These are phyloP conservation scores for Mamestra brassicae DNA, from an alignment of 2,888 invertebrate genomes.

Conservation along the genomic window DNA sequence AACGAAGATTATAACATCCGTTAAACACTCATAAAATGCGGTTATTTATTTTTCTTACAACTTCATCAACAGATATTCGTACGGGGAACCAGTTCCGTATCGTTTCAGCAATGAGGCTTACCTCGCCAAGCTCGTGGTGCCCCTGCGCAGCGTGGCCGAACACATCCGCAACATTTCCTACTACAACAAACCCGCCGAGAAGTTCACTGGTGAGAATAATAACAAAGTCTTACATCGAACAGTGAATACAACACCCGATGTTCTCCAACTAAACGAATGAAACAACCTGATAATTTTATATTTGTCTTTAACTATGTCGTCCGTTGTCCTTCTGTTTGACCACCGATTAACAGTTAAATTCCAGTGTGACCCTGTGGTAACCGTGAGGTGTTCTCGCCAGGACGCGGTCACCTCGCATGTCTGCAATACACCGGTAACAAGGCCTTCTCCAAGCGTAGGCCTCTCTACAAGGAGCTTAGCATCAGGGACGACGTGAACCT, in stretches of 20 bases:
- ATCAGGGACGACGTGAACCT: conserved; percentile 96
- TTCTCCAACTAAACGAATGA: conserved; percentile 68
- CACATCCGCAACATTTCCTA: conserved; percentile 92
- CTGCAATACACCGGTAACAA: conserved; percentile 96
- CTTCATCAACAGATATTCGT: conserved; percentile 86
- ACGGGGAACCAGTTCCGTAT: conserved; percentile 90
- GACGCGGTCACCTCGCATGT: conserved; percentile 96
- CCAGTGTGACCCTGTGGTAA: conserved; percentile 85
- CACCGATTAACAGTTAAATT: conserved; percentile 83
- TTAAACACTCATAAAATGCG: conserved; percentile 43
- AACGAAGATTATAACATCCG: conserved; percentile 50
- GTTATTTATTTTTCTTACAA: conserved; percentile 43
- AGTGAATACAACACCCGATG: conserved; percentile 55
- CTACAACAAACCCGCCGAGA: conserved; percentile 93
- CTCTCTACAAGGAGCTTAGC: conserved; percentile 94
- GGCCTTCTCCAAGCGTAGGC: conserved; percentile 94
- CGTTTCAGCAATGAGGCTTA: conserved; percentile 94
- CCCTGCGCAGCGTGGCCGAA: conserved; percentile 91
- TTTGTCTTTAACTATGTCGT: conserved; percentile 58
- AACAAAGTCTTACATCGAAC: conserved; percentile 61
- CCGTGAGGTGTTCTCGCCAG: conserved; percentile 90
- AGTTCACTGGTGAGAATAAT: conserved; percentile 92
- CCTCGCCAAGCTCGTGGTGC: conserved; percentile 92
- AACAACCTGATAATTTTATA: conserved; percentile 59
- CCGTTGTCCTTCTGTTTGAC: conserved; percentile 67